Base-by-base conservation (phyloP, 2,888 invertebrate species). In the Nipponacmea schrenckii region DNA sequence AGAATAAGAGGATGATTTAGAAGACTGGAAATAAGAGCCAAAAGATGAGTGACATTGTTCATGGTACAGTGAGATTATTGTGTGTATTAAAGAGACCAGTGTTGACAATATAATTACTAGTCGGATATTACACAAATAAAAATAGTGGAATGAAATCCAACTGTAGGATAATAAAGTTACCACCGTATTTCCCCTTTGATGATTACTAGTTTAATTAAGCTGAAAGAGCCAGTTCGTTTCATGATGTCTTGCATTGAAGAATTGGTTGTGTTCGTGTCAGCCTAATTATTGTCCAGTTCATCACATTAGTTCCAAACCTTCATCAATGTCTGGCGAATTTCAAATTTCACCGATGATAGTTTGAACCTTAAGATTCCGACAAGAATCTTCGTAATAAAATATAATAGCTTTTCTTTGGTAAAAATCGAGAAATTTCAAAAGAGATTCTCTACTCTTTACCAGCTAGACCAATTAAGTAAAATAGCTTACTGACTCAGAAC, bases 201-300 rank as follows among this genome's bases (percentile, higher is more conserved):
- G 56, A 56, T 56, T 56, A 24, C 20, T 24, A 24, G 56, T 56
- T 24, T 56, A 56, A 56, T 56, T 56, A 56, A 56, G 56, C 56
- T 39, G 56, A 56, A 56, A 24, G 20, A 24, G 20, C 56, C 24
- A 56, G 56, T 56, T 20, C 56, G 56, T 56, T 56, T 56, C 20
- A 24, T 56, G 20, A 24, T 24, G 20, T 56, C 56, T 56, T 24
- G 20, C 14, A 56, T 56, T 20, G 24, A 56, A 24, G 24, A 56
- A 56, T 56, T 56, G 24, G 56, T 24, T 24, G 56, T 20, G 20
- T 56, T 20, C 20, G 56, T 56, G 56, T 24, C 56, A 56, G 56
- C 24, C 24, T 56, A 56, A 56, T 56, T 56, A 56, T 56, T 56
- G 56, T 56, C 56, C 56, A 56, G 56, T 56, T 56, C 56, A 56